A percentile compares a stretch with the other conserved stretches of the same genome.
phyloP scores from a whole-genome alignment of 1,140 invertebrate species.

The Dreissena rostriformis region DNA sequence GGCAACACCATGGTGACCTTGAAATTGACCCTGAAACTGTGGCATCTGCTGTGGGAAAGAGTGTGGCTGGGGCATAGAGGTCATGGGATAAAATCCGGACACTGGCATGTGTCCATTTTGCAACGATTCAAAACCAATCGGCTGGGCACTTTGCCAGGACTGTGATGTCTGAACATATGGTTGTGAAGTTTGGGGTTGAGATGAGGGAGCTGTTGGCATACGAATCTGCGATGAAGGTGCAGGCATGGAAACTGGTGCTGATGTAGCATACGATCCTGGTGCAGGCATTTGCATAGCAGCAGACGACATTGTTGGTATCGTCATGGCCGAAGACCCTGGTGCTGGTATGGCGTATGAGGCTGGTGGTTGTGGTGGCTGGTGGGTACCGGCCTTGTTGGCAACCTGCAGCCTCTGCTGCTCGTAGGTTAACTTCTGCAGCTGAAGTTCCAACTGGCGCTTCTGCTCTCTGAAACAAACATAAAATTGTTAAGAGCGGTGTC shows the following conservation, averaged over 20 bases:
- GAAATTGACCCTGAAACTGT: constrained; percentile 14
- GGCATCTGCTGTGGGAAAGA: not conserved
- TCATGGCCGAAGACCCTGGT: not conserved
- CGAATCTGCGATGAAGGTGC: not conserved
- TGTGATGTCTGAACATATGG: no score
- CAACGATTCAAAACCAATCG: not conserved
- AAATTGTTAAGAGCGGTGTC: no score
- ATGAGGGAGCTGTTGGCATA: no score
- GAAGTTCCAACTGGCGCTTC: constrained; percentile 65
- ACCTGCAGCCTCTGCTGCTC: constrained; percentile 51
- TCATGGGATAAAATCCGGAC: not conserved
- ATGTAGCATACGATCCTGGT: not conserved
- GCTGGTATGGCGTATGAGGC: not conserved
- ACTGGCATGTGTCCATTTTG: not conserved
- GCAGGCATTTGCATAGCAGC: not conserved
- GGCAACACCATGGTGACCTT: not conserved
- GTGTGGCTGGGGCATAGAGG: constrained; percentile 1
- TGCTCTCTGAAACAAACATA: constrained; percentile 60
- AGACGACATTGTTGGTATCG: not conserved
- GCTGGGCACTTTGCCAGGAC: not conserved
- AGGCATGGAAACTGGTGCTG: not conserved
- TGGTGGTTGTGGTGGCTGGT: not conserved
- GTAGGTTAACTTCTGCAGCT: constrained; percentile 60
- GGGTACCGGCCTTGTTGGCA: not conserved
- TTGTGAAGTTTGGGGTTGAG: no score